Evolutionary conservation across 2,888 invertebrate genomes (phyloP), one percentile per base, ranked within the genome.

Genomic region (Cosmia pyralina): DNA sequence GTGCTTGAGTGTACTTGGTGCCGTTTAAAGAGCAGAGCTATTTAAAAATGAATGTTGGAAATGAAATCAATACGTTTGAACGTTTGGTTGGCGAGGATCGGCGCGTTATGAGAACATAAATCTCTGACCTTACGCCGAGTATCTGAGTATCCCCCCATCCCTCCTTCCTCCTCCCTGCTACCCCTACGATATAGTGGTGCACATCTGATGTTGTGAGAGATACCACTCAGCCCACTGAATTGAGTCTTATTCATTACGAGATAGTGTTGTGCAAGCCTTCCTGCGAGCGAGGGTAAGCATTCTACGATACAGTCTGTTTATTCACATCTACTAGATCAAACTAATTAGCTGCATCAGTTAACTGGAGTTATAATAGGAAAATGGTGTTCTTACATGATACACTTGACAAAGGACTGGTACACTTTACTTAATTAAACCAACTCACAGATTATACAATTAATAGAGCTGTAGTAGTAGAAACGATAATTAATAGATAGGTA

Each of bases 91-190:
- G 91, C 91, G 90, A 92, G 93, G 91, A 93, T 92, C 91, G 87
- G 91, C 91, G 89, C 91, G 92, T 95, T 95, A 95, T 94, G 95
- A 93, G 93, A 88, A 89, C 92, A 95, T 96, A 95, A 96, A 96
- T 96, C 94, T 93, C 92, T 86, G 88, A 92, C 90, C 91, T 93
- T 93, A 93, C 92, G 89, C 90, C 91, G 89, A 88, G 87, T 84
- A 85, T 85, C 87, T 81, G 83, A 52, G 34, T 41, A 8, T 8
- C 87, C 85, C 15, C 87, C 13, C 50, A 38, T 13, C 19, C 46
- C 28, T 38, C 81, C 78, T 15, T 28, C 41, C 41, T 76, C 84
- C 82, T 81, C 75, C 88, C 85, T 81, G 63, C 84, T 84, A 81
- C 86, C 81, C 79, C 79, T 87, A 87, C 89, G 88, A 91, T 92